These are phyloP conservation scores for Zosterops borbonicus DNA, from an alignment of 2,113 vertebrate genomes.

Conservation along the genomic window DNA sequence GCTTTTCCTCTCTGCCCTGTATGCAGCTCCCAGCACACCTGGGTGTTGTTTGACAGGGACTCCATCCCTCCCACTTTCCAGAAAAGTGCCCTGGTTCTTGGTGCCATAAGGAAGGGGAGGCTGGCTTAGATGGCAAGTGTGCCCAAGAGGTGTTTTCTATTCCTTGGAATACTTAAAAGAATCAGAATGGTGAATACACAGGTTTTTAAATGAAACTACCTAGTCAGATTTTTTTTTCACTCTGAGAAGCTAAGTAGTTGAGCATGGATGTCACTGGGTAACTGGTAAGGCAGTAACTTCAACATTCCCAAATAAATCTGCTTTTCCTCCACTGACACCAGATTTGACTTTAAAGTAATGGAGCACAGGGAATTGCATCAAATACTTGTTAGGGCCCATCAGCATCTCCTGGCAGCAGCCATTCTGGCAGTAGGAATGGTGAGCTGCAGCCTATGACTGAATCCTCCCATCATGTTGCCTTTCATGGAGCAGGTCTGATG, in stretches of 20 bases:
- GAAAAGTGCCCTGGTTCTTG: background rate
- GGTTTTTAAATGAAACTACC: background rate
- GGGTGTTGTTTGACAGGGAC: background rate
- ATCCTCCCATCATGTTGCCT: fast-evolving
- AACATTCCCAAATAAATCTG: background rate
- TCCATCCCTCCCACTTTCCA: background rate
- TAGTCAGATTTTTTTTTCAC: background rate
- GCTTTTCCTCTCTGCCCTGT: background rate
- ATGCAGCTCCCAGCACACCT: background rate
- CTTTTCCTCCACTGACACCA: background rate
- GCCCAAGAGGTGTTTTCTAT: background rate
- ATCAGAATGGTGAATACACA: background rate
- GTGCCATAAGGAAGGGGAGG: background rate
- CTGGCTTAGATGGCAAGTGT: background rate
- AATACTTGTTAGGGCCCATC: background rate
- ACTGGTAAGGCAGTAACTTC: background rate
- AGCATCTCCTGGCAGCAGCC: background rate
- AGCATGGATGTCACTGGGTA: background rate
- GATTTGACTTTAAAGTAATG: background rate
- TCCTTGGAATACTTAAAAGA: background rate
- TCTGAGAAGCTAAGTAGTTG: background rate
- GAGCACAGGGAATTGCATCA: background rate
- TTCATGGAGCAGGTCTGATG: background rate
- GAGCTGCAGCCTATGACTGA: background rate
- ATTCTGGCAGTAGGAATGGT: fast-evolving